Conservation (phyloP, 2,113 vertebrate species). For the Rattus rattus region DNA sequence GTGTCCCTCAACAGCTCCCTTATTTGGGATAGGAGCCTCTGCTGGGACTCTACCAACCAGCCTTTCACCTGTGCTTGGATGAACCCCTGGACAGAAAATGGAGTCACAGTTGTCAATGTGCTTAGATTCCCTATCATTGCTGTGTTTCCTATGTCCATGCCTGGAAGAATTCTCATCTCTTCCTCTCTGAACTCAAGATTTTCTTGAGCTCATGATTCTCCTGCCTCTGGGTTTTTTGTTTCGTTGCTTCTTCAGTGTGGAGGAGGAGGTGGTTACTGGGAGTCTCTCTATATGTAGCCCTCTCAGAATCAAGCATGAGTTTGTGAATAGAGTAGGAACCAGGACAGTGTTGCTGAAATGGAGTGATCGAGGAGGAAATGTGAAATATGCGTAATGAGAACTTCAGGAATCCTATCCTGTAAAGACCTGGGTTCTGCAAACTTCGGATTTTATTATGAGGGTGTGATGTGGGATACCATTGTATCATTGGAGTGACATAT, state of each 20-base stretch:
- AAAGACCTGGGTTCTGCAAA: background rate
- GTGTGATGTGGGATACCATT: background rate
- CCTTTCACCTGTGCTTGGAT: accelerated
- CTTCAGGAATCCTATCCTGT: background rate
- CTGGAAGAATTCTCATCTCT: background rate
- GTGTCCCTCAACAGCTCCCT: background rate
- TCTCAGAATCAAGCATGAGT: background rate
- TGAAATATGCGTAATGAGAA: background rate
- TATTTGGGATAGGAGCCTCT: background rate
- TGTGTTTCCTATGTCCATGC: background rate
- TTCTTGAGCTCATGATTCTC: background rate
- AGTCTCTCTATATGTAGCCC: background rate
- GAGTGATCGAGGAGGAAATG: background rate
- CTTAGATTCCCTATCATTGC: background rate
- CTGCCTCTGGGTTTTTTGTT: background rate
- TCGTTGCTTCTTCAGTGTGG: background rate
- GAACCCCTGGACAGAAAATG: background rate
- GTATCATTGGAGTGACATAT: background rate
- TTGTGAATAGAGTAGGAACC: background rate
- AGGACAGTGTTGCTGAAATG: slow-evolving; percentile 16
- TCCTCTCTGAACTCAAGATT: background rate
- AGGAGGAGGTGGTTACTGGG: background rate
- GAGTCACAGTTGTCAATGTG: background rate
- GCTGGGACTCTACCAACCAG: too few species aligned
- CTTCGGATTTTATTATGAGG: background rate